Percentiles rank a stretch among this genome's conserved stretches.
Conservation (phyloP, 2,113 vertebrate genomes). For the Campylomormyrus numenius region DNA sequence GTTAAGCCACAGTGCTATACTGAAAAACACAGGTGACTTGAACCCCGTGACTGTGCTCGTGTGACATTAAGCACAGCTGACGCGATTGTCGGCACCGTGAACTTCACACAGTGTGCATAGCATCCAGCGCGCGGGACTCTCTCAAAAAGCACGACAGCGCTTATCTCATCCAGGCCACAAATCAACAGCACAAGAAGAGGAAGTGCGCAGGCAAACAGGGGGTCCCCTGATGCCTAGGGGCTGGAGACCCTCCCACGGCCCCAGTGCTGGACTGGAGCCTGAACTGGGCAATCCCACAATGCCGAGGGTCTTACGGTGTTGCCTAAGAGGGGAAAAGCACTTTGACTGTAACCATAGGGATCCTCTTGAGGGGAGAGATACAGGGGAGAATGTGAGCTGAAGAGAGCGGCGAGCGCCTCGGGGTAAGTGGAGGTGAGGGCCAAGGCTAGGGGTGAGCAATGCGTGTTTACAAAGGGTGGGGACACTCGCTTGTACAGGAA, state of each 20-base stretch:
- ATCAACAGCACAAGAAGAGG: background rate
- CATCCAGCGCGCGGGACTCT: background rate
- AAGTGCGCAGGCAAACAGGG: background rate
- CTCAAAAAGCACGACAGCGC: background rate
- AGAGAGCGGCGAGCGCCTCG: background rate
- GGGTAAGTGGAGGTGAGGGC: background rate
- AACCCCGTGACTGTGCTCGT: background rate
- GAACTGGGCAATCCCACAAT: background rate
- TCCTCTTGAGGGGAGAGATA: constrained; percentile 4
- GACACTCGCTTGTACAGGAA: constrained; percentile 37
- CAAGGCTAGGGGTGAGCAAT: background rate
- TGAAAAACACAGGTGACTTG: background rate
- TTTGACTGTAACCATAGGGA: background rate
- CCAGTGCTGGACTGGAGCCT: background rate
- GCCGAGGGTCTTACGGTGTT: background rate
- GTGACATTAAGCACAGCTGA: background rate
- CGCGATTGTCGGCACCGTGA: background rate
- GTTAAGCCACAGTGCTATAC: background rate
- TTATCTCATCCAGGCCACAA: background rate
- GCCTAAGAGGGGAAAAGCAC: background rate
- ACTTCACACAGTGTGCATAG: background rate
- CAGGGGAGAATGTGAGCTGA: background rate
- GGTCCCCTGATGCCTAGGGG: background rate
- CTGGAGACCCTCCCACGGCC: background rate
- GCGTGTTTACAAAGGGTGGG: constrained; percentile 13